phyloP scores from a whole-genome alignment of 2,888 invertebrate genomes.

The Petrolisthes cinctipes region DNA sequence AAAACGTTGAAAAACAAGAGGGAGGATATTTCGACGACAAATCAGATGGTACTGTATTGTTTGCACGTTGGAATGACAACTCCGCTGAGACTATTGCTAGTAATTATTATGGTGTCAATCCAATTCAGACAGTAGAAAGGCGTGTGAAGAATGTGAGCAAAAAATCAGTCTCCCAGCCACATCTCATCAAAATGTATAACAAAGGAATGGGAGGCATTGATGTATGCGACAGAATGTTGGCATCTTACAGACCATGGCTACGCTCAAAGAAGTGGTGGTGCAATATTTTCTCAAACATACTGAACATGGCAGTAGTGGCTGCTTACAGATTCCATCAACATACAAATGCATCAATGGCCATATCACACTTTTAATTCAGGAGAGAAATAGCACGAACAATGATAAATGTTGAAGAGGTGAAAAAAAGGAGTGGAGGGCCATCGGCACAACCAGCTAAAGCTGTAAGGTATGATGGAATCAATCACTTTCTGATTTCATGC shows the following conservation, averaged over 20 bases:
- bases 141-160: conserved; percentile 17
- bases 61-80: conserved; percentile 17
- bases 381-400: background rate
- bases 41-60: conserved; percentile 20
- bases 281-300: conserved; percentile 16
- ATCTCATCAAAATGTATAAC: conserved; percentile 21
- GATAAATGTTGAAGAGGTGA: conserved; percentile 14
- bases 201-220: conserved; percentile 21
- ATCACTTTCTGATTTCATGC: conserved; percentile 3
- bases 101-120: conserved; percentile 30
- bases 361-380: conserved; percentile 11
- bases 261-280: conserved; percentile 31
- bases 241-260: conserved; percentile 18
- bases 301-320: conserved; percentile 17
- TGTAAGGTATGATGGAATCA: conserved; percentile 6
- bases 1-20: conserved; percentile 11
- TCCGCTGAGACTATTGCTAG: conserved; percentile 20
- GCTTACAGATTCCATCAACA: conserved; percentile 22
- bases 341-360: background rate
- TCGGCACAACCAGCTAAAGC: conserved; percentile 21
- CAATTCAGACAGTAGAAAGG: conserved; percentile 13
- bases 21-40: background rate
- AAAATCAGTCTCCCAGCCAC: conserved; percentile 16
- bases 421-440: background rate
- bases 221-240: conserved; percentile 28